Percentiles rank a stretch among this genome's conserved stretches.
Conservation (phyloP, 2,888 invertebrate species). For the Tipula lateralis region DNA sequence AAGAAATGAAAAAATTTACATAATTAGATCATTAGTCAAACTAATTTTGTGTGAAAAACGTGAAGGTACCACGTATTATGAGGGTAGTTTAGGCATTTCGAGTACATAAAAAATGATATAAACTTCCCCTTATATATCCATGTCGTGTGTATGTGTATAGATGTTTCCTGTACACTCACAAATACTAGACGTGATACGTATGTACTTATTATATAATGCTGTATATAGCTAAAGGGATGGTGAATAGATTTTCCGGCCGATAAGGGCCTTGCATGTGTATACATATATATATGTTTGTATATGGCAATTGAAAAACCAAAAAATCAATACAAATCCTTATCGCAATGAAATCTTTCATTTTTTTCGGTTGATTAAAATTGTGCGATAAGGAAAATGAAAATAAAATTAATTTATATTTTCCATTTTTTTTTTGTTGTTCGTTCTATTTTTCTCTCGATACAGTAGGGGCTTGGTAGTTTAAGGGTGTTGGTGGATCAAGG, state of each 20-base stretch:
- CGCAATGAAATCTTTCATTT: neutral
- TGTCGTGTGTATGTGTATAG: neutral
- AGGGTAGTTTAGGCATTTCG: neutral
- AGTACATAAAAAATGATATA: neutral
- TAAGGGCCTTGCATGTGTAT: neutral
- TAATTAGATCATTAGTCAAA: constrained; percentile 24
- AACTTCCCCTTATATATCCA: neutral
- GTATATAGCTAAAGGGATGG: neutral
- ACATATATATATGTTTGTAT: neutral
- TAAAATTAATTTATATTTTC: constrained; percentile 24
- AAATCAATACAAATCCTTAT: constrained; percentile 11
- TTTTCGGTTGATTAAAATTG: constrained; percentile 19
- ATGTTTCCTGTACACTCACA: neutral
- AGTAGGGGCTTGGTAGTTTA: neutral
- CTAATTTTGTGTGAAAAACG: constrained; percentile 19
- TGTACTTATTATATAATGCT: neutral
- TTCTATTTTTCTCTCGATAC: neutral
- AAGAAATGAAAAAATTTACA: neutral
- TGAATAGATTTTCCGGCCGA: neutral
- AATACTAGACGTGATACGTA: neutral
- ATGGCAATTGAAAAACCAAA: neutral
- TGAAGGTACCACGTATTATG: neutral
- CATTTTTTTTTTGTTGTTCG: neutral
- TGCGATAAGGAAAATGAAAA: constrained; percentile 19
- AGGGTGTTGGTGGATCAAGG: neutral